These are phyloP conservation scores for Stenolophus ochropezus DNA, from an alignment of 2,888 invertebrate species.

Conservation along the genomic window DNA sequence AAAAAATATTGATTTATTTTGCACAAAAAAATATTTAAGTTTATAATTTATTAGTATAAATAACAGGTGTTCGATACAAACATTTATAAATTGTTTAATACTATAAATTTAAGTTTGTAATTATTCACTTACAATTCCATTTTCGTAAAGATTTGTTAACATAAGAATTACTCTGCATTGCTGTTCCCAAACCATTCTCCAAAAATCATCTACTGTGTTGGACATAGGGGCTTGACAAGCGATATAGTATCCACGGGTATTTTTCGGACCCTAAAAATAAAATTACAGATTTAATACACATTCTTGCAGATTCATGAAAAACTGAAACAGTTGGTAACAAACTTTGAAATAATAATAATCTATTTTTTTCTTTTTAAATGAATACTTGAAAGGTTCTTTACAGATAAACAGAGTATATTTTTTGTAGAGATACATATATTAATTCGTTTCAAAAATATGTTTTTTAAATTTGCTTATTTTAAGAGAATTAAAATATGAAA, in stretches of 20 bases:
- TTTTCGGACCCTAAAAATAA: slow-evolving; percentile 85
- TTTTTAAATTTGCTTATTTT: too few relatives aligned
- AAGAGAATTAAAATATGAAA: too few relatives aligned
- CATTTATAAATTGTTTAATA: not conserved
- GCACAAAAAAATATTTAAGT: not conserved
- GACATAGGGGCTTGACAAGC: slow-evolving; percentile 93
- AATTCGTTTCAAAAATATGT: too few relatives aligned
- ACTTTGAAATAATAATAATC: too few relatives aligned
- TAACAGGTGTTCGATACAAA: not conserved
- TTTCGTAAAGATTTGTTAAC: slow-evolving; percentile 92
- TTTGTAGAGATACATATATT: too few relatives aligned
- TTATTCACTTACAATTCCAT: slow-evolving; percentile 82
- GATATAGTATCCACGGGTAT: slow-evolving; percentile 89
- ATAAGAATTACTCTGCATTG: slow-evolving; percentile 91
- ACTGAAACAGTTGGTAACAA: too few relatives aligned
- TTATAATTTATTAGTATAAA: not conserved
- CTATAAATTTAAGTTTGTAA: not conserved
- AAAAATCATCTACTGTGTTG: slow-evolving; percentile 91
- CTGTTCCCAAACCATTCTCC: slow-evolving; percentile 98
- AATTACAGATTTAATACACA: not conserved
- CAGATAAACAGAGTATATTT: too few relatives aligned
- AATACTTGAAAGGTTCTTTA: too few relatives aligned
- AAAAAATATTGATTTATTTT: not conserved
- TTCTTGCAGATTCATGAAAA: too few relatives aligned
- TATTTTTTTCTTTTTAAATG: too few relatives aligned